These are phyloP conservation scores for Petrolisthes cinctipes DNA, from an alignment of 2,888 invertebrate species.

Conservation along the genomic window DNA sequence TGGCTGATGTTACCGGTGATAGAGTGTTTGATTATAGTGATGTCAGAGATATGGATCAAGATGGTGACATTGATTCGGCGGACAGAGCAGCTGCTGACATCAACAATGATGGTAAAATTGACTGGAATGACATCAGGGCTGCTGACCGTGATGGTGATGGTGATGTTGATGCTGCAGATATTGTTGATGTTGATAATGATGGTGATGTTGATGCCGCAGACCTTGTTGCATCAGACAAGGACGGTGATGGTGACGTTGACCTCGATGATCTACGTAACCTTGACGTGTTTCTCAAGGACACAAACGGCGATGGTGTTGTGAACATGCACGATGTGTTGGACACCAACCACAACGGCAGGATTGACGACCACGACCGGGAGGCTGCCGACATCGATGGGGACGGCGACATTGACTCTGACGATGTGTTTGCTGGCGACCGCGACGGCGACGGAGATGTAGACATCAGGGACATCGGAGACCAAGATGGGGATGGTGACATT, in stretches of 20 bases:
- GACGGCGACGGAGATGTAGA: constrained; percentile 65
- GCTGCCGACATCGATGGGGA: constrained; percentile 65
- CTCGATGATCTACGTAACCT: constrained; percentile 35
- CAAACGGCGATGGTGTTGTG: constrained; percentile 46
- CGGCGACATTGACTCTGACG: constrained; percentile 55
- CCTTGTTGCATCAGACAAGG: constrained; percentile 54
- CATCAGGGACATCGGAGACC: constrained; percentile 55
- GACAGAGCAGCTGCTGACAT: constrained; percentile 44
- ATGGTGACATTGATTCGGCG: constrained; percentile 49
- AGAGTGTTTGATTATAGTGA: constrained; percentile 45
- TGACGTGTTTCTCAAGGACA: constrained; percentile 61
- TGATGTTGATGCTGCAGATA: constrained; percentile 61
- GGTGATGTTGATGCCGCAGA: constrained; percentile 59
- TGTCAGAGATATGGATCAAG: constrained; percentile 48
- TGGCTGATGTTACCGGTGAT: constrained; percentile 45
- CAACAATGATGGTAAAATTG: constrained; percentile 60
- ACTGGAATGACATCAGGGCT: constrained; percentile 43
- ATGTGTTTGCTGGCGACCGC: constrained; percentile 54
- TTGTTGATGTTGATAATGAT: constrained; percentile 59
- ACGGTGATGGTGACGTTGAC: constrained; percentile 61
- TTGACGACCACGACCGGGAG: constrained; percentile 65
- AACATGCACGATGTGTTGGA: constrained; percentile 58
- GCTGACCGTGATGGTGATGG: constrained; percentile 62
- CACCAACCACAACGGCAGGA: constrained; percentile 57
- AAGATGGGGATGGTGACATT: constrained; percentile 62